phyloP scores from a whole-genome alignment of 2,113 vertebrate species.

The Oncorhynchus tshawytscha region DNA sequence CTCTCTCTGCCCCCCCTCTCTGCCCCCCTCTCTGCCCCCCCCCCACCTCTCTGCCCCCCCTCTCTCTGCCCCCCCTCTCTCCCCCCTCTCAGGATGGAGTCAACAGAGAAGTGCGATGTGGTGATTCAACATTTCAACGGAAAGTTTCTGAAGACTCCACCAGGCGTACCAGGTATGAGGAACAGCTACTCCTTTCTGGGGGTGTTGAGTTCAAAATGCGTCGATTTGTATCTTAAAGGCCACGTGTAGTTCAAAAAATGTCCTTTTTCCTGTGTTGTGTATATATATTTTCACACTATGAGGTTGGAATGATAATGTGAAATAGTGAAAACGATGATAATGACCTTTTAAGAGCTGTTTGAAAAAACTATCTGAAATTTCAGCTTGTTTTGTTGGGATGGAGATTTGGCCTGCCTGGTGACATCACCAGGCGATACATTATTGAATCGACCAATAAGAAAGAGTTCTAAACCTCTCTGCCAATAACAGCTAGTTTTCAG shows the following conservation, averaged over 20 bases:
- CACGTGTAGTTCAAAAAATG: not conserved
- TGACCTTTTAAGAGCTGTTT: too few species aligned
- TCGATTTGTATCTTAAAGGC: not conserved
- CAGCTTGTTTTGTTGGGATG: too few species aligned
- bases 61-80: not conserved
- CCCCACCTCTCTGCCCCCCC: not conserved
- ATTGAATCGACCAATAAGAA: too few species aligned
- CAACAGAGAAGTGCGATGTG: slow-evolving; percentile 90
- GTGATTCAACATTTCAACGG: slow-evolving; percentile 93
- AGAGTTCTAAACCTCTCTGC: too few species aligned
- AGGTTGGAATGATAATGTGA: too few species aligned
- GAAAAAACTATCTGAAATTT: too few species aligned
- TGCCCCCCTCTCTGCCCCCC: rapidly evolving
- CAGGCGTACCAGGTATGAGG: slow-evolving; percentile 83
- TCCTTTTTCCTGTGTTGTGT: not conserved
- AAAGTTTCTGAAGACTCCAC: slow-evolving; percentile 90
- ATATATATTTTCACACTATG: too few species aligned
- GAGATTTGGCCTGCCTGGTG: too few species aligned
- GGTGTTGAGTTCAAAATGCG: not conserved
- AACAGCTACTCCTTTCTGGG: not conserved
- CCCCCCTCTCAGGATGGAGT: slow-evolving; percentile 78
- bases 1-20: too few species aligned
- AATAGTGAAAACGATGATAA: too few species aligned
- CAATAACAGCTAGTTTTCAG: too few species aligned
- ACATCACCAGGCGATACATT: too few species aligned